Evolutionary conservation across 2,113 vertebrate species (phyloP), one percentile per base, ranked within the genome.

Genomic region (Strigops habroptila): DNA sequence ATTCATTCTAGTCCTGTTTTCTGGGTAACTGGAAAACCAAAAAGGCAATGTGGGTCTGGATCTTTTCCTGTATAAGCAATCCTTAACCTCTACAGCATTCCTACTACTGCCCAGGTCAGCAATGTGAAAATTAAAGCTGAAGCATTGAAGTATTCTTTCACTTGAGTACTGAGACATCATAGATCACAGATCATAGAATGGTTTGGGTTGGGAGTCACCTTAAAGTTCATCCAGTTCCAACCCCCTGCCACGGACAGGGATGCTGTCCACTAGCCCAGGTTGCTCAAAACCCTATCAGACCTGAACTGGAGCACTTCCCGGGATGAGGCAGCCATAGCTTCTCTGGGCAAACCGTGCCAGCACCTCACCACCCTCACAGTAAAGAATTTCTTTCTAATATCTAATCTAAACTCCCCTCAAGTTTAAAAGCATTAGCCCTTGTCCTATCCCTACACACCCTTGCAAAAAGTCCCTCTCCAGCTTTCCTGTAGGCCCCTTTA

Each of bases 401-500:
- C 14, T 31, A 14, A 18, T 55, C 14, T 77, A 43, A 53, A 19
- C 7, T 30, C 2, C 11, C 3, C 3, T 64, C 10, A 25, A 59
- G 3, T 53, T 41, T 71, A 49, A 88, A 71, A 11, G 6, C 5
- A 1, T n/a, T 41, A 3, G 3, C 2, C 2, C 28, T 89, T 0
- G 0, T 53, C 9, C 7, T 6, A 31, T 73, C 1, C 3, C 18
- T 18, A 2, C 2, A 0, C 5, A 21, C 6, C 10, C 14, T n/a
- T 3, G 6, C 4, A 24, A 48, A 27, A 4, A 24, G 18, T 49
- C 6, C 12, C 2, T 68, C 5, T 3, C 22, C 30, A 5, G 18
- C 31, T 64, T 76, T 91, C 28, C 37, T 70, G 17, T 24, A 67
- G 28, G 7, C 3, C 1, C 7, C 12, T 31, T 82, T 2, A 48